Conservation (phyloP, 2,888 invertebrate genomes). For the Odontocolon sp. region DNA sequence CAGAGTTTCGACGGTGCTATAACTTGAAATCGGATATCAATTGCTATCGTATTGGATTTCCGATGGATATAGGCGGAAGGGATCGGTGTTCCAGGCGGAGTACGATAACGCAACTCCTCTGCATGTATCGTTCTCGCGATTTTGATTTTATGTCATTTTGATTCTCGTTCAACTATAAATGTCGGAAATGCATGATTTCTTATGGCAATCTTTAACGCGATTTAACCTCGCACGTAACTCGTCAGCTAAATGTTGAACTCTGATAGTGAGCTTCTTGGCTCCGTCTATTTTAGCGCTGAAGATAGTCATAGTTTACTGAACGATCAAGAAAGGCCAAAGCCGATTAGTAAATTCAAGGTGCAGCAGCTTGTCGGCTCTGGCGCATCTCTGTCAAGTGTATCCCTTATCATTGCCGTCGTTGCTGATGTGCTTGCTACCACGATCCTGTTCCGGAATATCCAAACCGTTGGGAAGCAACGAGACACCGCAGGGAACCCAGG, state of each 20-base stretch:
- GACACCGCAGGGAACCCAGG: background rate
- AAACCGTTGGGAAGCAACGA: conserved; percentile 13
- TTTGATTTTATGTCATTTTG: background rate
- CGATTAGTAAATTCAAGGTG: conserved; percentile 53
- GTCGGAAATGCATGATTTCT: too few relatives aligned
- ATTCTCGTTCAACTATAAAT: too few relatives aligned
- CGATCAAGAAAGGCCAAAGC: conserved; percentile 25
- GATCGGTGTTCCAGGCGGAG: background rate
- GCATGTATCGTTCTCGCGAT: background rate
- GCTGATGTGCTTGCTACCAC: conserved; percentile 11
- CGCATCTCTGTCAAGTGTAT: conserved; percentile 44
- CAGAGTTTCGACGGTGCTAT: conserved; percentile 7
- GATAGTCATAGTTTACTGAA: background rate
- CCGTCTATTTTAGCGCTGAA: too few relatives aligned
- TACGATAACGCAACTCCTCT: background rate
- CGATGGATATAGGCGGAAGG: background rate
- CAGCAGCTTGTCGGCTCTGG: conserved; percentile 25
- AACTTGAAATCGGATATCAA: conserved; percentile 26
- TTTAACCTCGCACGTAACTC: too few relatives aligned
- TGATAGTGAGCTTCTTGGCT: too few relatives aligned
- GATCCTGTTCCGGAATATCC: conserved; percentile 6
- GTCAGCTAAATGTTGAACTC: too few relatives aligned
- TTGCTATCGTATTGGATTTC: conserved; percentile 27
- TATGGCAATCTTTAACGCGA: too few relatives aligned
- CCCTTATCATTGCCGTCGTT: conserved; percentile 47